Percentiles rank a stretch among this genome's conserved stretches.
These are phyloP conservation scores for Octonoba sinensis DNA, from an alignment of 2,888 invertebrate species.

Conservation along the genomic window DNA sequence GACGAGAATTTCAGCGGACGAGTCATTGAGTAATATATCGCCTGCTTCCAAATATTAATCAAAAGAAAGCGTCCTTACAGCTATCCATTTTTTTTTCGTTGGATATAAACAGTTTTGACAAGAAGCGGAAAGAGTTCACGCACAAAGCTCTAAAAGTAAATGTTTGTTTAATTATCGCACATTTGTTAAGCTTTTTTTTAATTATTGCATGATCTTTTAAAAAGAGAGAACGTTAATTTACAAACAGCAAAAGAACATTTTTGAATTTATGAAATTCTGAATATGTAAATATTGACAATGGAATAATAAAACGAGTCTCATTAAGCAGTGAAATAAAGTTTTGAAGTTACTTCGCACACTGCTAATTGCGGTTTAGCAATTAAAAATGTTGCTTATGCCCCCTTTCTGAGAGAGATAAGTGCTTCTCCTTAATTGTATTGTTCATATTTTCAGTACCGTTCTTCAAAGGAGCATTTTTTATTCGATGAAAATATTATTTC, in stretches of 20 bases:
- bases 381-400: conserved; percentile 27
- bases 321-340: conserved; percentile 10
- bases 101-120: conserved; percentile 14
- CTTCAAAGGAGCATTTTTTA: background rate
- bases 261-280: conserved; percentile 23
- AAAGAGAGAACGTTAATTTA: no score
- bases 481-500: conserved; percentile 30
- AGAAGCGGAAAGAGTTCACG: conserved; percentile 14
- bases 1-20: conserved; percentile 41
- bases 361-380: conserved; percentile 56
- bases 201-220: conserved; percentile 49
- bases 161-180: conserved; percentile 55
- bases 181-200: conserved; percentile 44
- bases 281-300: conserved; percentile 57
- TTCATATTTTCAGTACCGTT: background rate
- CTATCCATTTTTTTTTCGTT: background rate
- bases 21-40: conserved; percentile 44
- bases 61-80: conserved; percentile 40
- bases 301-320: conserved; percentile 46
- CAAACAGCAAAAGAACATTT: conserved; percentile 7
- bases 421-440: conserved; percentile 41
- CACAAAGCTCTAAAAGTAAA: conserved; percentile 30
- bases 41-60: conserved; percentile 48
- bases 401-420: conserved; percentile 2
- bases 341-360: conserved; percentile 14